phyloP scores from a whole-genome alignment of 2,888 invertebrate genomes.

The Microdon myrmicae region DNA sequence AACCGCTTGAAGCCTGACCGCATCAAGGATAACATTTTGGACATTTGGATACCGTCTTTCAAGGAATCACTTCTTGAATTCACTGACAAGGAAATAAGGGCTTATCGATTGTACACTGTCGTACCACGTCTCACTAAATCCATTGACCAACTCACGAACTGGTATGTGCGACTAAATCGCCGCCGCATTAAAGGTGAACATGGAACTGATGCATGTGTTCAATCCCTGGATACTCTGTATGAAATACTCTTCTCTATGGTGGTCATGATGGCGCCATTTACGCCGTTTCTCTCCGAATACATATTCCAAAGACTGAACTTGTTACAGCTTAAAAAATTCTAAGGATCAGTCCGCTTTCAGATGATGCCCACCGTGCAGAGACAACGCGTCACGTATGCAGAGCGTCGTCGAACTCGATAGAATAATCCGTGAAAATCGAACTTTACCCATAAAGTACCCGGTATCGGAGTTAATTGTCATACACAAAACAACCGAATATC shows the following conservation, averaged over 20 bases:
- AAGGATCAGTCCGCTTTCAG: conserved; percentile 90
- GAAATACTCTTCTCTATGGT: conserved; percentile 89
- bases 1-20: conserved; percentile 56
- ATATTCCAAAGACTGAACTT: conserved; percentile 90
- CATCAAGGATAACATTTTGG: conserved; percentile 76
- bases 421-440: conserved; percentile 90
- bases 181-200: conserved; percentile 92
- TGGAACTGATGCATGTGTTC: conserved; percentile 81
- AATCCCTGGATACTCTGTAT: conserved; percentile 88
- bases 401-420: conserved; percentile 93
- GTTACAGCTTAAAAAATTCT: conserved; percentile 66
- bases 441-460: conserved; percentile 95
- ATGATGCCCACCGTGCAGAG: too few species aligned
- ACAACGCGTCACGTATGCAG: conserved; percentile 95
- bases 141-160: conserved; percentile 97
- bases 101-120: conserved; percentile 94
- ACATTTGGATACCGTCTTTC: conserved; percentile 96
- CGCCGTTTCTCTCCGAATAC: conserved; percentile 94
- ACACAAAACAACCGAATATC: conserved; percentile 81
- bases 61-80: conserved; percentile 92
- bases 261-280: conserved; percentile 96
- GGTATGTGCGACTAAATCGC: conserved; percentile 98
- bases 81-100: conserved; percentile 92
- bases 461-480: conserved; percentile 95
- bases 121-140: conserved; percentile 93